Percentiles rank a stretch among this genome's conserved stretches.
These are phyloP conservation scores for Malthinus seriepunctatus DNA, from an alignment of 2,888 invertebrate species.

Conservation along the genomic window DNA sequence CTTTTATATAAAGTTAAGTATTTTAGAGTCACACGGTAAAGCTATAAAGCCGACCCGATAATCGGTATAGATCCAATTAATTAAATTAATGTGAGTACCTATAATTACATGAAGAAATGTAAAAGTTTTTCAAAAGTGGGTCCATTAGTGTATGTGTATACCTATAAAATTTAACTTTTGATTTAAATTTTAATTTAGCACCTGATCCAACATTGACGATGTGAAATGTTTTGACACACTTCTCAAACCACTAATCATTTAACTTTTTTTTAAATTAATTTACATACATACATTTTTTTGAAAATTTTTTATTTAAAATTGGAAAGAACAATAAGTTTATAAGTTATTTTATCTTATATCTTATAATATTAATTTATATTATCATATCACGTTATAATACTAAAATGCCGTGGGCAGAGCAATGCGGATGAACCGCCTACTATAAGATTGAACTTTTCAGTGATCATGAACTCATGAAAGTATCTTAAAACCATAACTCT, in stretches of 20 bases:
- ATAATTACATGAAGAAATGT: background rate
- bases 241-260: background rate
- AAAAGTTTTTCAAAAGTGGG: slow-evolving; percentile 3
- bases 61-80: too few relatives aligned
- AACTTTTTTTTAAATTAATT: background rate
- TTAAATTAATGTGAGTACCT: too few relatives aligned
- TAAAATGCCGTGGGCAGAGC: slow-evolving; percentile 14
- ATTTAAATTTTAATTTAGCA: slow-evolving; percentile 10
- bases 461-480: slow-evolving; percentile 25
- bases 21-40: too few relatives aligned
- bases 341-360: background rate
- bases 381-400: slow-evolving; percentile 7
- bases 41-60: too few relatives aligned
- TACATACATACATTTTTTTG: slow-evolving; percentile 1
- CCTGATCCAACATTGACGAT: slow-evolving; percentile 5
- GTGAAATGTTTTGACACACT: slow-evolving; percentile 12
- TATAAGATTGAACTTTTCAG: slow-evolving; percentile 26
- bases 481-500: slow-evolving; percentile 10
- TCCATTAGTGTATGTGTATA: background rate
- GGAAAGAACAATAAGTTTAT: too few relatives aligned
- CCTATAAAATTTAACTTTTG: slow-evolving; percentile 2
- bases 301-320: background rate
- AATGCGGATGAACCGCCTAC: slow-evolving; percentile 29
- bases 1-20: too few relatives aligned
- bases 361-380: slow-evolving; percentile 2